Evolutionary conservation across 2,113 vertebrate genomes (phyloP), one percentile per base, ranked within the genome.

Genomic region (Elephantulus edwardii): DNA sequence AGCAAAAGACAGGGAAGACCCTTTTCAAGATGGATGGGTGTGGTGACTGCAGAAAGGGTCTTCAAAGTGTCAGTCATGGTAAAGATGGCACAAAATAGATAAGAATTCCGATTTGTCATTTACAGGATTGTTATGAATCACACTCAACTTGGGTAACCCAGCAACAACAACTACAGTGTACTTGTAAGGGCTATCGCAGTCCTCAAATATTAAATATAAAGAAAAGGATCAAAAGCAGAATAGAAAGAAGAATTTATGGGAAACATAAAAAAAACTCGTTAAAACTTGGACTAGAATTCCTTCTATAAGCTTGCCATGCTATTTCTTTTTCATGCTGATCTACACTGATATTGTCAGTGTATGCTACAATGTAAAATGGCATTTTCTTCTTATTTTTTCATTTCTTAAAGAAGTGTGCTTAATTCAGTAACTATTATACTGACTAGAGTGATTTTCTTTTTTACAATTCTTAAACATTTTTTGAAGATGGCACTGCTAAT

Each of bases 391-490:
- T 90, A 48, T n/a, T 46, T 90, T 86, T 86, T 92, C 33, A 78
- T 93, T 93, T 91, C 81, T 75, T 86, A 78, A 81, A 77, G 75
- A 95, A 94, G 85, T 52, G 46, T 79, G 44, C 75, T 87, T 46
- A 40, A 64, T 91, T 92, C 82, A 91, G 50, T 77, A 89, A 70
- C 74, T 80, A 9, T 83, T 76, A 66, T 94, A 88, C 54, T 83
- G 92, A 95, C 90, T 95, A 95, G 84, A 96, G 40, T 95, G 91
- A 88, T n/a, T n/a, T 95, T 95, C 75, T 95, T 94, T 94, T 94
- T 89, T 93, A 94, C 50, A 90, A 48, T 3, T 54, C 46, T n/a
- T 86, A 72, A 44, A 58, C 78, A 60, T n/a, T 78, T 94, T 94
- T 88, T 81, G 91, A 74, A 93, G 77, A 54, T 81, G 75, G 58